Conservation (phyloP, 1,140 invertebrate species). For the Oncopeltus fasciatus region DNA sequence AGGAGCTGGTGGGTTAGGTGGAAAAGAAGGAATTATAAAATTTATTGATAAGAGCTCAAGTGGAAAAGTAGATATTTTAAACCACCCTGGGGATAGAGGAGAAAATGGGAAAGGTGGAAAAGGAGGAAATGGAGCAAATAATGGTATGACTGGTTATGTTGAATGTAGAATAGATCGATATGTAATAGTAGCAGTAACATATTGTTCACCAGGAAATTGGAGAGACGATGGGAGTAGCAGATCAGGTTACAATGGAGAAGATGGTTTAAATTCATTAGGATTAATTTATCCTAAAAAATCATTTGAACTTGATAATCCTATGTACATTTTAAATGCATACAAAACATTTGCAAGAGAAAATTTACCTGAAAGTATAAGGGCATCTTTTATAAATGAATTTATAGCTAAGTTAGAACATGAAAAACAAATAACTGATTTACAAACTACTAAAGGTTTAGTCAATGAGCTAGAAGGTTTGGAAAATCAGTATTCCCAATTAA, state of each 20-base stretch:
- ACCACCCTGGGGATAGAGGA: not conserved
- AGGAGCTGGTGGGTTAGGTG: slow-evolving; percentile 9
- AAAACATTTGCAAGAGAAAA: not conserved
- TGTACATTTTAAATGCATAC: not conserved
- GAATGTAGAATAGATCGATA: not conserved
- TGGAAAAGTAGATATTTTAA: not conserved
- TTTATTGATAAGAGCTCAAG: not conserved
- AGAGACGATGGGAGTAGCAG: not conserved
- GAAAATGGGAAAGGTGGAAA: not conserved
- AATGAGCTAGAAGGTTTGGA: not conserved
- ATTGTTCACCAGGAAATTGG: not conserved
- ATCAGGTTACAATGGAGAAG: not conserved
- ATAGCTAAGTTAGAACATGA: too few species aligned
- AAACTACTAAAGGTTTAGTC: not conserved
- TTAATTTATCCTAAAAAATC: not conserved
- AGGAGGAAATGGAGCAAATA: not conserved
- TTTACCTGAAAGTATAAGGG: too few species aligned
- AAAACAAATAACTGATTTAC: too few species aligned
- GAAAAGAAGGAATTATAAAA: slow-evolving; percentile 2
- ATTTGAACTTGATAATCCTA: not conserved
- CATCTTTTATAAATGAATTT: too few species aligned
- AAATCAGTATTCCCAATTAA: not conserved
- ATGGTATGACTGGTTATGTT: not conserved
- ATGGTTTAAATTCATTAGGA: not conserved
- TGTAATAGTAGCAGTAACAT: not conserved